These are phyloP conservation scores for Sakesphorus luctuosus DNA, from an alignment of 2,113 vertebrate species.

Conservation along the genomic window DNA sequence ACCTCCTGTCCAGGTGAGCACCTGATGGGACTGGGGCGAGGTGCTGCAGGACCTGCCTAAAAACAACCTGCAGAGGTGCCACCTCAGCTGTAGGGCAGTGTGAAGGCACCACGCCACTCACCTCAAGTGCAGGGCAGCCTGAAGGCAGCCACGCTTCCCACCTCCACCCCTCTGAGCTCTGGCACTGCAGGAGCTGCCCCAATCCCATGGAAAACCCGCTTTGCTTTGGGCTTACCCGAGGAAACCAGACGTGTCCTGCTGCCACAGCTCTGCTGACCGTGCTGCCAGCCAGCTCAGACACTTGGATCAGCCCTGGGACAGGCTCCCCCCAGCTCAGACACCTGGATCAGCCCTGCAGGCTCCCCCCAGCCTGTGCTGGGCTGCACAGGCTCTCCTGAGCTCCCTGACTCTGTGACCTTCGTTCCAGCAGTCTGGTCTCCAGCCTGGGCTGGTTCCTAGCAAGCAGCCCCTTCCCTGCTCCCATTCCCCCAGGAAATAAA, in stretches of 20 bases:
- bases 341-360: neutral
- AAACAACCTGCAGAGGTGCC: neutral
- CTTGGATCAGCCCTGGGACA: neutral
- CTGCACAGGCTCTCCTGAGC: neutral
- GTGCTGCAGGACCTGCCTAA: neutral
- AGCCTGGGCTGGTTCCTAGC: neutral
- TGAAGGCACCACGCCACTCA: neutral
- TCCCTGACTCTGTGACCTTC: neutral
- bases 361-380: neutral
- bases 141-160: neutral
- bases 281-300: neutral
- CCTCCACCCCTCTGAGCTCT: neutral
- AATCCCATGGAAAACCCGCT: fast-evolving
- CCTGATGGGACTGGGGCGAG: neutral
- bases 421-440: neutral
- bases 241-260: neutral
- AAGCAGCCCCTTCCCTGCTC: neutral
- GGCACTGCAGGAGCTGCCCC: fast-evolving
- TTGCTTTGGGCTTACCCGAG: neutral
- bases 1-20: too few species aligned
- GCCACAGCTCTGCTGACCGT: neutral
- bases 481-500: neutral
- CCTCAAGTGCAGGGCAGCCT: neutral
- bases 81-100: neutral
- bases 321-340: neutral